Percentiles rank a stretch among this genome's conserved stretches.
Evolutionary conservation across 2,797 vertebrate genomes (phyloP).

Genomic region (Paratrypauchen microcephalus): DNA sequence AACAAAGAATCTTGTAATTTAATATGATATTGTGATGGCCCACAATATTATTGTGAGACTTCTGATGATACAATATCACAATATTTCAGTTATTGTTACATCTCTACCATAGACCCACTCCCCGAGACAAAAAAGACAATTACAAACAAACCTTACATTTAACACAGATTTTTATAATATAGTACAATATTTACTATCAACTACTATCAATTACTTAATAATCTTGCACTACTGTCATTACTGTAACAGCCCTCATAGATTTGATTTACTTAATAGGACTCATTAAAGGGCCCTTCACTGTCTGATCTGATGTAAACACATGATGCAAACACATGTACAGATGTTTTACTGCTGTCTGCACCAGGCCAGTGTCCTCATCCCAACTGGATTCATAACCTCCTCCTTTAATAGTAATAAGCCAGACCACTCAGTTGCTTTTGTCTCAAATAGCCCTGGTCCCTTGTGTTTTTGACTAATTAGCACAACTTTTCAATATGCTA

Average conservation of each 20-base stretch:
- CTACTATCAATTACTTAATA: not conserved
- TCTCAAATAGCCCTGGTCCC: conserved; percentile 61
- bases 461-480: conserved; percentile 64
- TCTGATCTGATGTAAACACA: conserved; percentile 13
- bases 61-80: no score
- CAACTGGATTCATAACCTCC: conserved; percentile 12
- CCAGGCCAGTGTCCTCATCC: conserved; percentile 16
- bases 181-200: not conserved
- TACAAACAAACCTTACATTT: no score
- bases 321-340: not conserved
- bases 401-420: conserved; percentile 46
- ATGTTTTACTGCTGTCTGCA: not conserved
- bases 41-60: no score
- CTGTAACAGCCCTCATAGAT: not conserved
- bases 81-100: no score
- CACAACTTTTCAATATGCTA: conserved; percentile 33
- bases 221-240: not conserved
- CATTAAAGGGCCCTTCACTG: conserved; percentile 8
- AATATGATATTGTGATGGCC: no score
- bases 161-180: no score
- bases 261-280: conserved; percentile 12
- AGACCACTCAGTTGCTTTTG: conserved; percentile 19
- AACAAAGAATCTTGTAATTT: no score
- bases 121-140: no score
- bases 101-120: no score